phyloP scores from a whole-genome alignment of 2,797 vertebrate species.

The Moxostoma hubbsi region DNA sequence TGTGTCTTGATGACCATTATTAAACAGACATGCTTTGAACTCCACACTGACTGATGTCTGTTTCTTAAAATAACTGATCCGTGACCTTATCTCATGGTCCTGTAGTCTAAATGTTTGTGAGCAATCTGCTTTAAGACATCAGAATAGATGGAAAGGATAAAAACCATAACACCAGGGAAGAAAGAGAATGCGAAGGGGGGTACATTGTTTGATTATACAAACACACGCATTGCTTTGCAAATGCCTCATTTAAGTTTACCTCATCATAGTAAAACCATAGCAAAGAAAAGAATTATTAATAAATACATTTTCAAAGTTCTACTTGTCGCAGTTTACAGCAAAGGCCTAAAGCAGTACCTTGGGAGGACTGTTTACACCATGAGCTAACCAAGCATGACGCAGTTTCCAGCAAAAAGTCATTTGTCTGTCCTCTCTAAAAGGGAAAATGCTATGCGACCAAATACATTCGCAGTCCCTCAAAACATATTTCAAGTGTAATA shows the following conservation, averaged over 20 bases:
- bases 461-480: neutral
- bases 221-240: neutral
- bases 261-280: neutral
- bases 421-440: neutral
- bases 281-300: neutral
- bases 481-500: neutral
- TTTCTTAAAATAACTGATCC: slow-evolving; percentile 48
- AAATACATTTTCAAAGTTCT: neutral
- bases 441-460: neutral
- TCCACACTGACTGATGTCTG: slow-evolving; percentile 42
- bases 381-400: neutral
- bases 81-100: slow-evolving; percentile 37
- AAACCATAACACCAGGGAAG: slow-evolving; percentile 2
- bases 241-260: slow-evolving; percentile 16
- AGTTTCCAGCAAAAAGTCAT: neutral
- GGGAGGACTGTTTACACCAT: neutral
- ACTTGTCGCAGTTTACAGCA: slow-evolving; percentile 9
- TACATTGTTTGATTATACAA: slow-evolving; percentile 13
- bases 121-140: slow-evolving; percentile 25
- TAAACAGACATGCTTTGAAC: slow-evolving; percentile 47
- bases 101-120: slow-evolving; percentile 52
- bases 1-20: slow-evolving; percentile 35
- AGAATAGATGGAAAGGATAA: slow-evolving; percentile 27
- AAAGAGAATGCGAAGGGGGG: neutral
- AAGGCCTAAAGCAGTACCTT: neutral